Percentiles rank a stretch among this genome's conserved stretches.
phyloP scores from a whole-genome alignment of 2,113 vertebrate genomes.

The Pitta sordida region DNA sequence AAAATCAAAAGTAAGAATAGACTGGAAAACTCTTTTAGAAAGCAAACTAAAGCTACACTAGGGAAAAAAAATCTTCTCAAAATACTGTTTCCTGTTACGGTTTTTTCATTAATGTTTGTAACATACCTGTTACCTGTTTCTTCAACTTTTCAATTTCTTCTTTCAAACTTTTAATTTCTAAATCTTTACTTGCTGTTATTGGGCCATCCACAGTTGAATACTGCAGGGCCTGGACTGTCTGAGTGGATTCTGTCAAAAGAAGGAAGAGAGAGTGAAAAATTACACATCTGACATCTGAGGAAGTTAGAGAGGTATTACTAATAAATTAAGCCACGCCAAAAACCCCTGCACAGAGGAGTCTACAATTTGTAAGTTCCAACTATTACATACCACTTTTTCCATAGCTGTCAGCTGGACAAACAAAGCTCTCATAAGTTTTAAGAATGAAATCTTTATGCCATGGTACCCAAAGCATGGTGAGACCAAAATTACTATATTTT shows the following conservation, averaged over 20 bases:
- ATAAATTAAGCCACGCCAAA: not conserved
- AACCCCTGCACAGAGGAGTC: not conserved
- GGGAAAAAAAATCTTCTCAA: not conserved
- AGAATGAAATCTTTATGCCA: not conserved
- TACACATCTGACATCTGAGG: not conserved
- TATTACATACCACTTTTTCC: not conserved
- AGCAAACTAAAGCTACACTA: not conserved
- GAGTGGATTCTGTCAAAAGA: conserved; percentile 83
- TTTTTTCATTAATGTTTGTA: not conserved
- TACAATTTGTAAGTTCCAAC: not conserved
- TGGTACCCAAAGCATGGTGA: not conserved
- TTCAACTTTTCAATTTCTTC: conserved; percentile 93
- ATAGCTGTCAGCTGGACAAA: not conserved
- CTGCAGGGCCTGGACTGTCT: conserved; percentile 91
- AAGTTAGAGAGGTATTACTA: not conserved
- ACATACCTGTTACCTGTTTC: conserved; percentile 89
- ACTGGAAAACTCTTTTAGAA: not conserved
- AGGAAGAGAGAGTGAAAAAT: not conserved
- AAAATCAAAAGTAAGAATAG: not conserved
- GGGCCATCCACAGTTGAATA: conserved; percentile 82
- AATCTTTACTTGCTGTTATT: conserved; percentile 82
- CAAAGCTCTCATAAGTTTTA: not conserved
- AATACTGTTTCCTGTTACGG: not conserved
- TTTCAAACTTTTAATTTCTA: conserved; percentile 93
- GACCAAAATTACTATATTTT: not conserved